These are phyloP conservation scores for Cremastinae sp. DNA, from an alignment of 2,888 invertebrate genomes.

Conservation along the genomic window DNA sequence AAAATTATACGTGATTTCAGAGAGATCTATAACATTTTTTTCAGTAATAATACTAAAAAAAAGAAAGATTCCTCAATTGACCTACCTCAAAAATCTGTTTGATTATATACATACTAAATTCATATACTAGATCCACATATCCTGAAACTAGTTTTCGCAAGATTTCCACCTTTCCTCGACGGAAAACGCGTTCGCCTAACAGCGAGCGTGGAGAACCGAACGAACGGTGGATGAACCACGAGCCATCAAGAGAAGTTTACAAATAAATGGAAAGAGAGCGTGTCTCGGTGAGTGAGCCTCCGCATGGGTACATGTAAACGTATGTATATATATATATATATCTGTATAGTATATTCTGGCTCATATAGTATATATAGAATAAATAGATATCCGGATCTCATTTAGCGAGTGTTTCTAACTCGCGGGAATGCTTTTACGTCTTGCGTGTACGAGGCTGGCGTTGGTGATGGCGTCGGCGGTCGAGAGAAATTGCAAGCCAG, in stretches of 20 bases:
- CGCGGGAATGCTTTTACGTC: slow-evolving; percentile 54
- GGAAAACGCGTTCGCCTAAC: too few relatives aligned
- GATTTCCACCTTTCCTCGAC: too few relatives aligned
- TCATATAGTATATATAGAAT: slow-evolving; percentile 34
- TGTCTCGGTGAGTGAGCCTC: background rate
- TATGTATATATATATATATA: slow-evolving; percentile 10
- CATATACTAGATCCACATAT: too few relatives aligned
- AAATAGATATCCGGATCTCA: slow-evolving; percentile 62
- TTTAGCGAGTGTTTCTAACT: slow-evolving; percentile 53
- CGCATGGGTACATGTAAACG: background rate
- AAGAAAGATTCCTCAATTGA: too few relatives aligned
- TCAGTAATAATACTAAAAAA: too few relatives aligned
- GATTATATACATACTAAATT: too few relatives aligned
- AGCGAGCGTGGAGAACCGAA: background rate
- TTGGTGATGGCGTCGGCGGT: slow-evolving; percentile 57
- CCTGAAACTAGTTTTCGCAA: too few relatives aligned
- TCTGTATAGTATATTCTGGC: slow-evolving; percentile 13
- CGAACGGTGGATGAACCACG: background rate
- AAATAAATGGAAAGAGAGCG: slow-evolving; percentile 7
- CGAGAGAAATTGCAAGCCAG: slow-evolving; percentile 62
- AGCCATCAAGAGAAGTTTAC: background rate
- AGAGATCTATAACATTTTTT: too few relatives aligned
- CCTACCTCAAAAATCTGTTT: too few relatives aligned
- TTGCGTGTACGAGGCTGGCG: slow-evolving; percentile 36
- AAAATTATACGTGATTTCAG: too few relatives aligned